Evolutionary conservation across 1,140 invertebrate species (phyloP).

Genomic region (Lucilia cuprina): DNA sequence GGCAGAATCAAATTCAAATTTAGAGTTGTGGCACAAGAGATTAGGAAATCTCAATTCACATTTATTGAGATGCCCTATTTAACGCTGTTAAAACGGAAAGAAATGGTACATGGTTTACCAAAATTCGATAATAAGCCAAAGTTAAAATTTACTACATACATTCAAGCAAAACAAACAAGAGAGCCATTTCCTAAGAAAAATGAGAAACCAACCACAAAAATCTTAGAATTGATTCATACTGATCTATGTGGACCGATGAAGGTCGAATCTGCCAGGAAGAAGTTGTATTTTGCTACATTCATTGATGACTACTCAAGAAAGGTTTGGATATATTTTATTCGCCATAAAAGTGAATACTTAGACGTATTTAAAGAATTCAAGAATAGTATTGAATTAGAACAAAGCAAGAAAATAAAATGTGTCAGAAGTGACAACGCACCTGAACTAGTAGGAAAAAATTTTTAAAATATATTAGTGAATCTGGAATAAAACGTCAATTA

Average conservation of each 20-base stretch:
- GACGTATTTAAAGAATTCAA: constrained; percentile 32
- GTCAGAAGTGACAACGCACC: constrained; percentile 54
- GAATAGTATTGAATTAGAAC: constrained; percentile 43
- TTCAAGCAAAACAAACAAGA: background rate
- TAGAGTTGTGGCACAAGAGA: background rate
- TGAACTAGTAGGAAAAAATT: constrained; percentile 51
- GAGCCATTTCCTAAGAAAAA: background rate
- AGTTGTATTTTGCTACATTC: constrained; percentile 57
- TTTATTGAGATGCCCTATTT: too few species aligned
- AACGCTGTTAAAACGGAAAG: background rate
- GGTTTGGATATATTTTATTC: constrained; percentile 53
- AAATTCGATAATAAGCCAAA: background rate
- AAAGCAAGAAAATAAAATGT: constrained; percentile 44
- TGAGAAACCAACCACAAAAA: constrained; percentile 40
- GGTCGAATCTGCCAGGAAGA: constrained; percentile 46
- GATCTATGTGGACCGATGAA: constrained; percentile 53
- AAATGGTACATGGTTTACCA: background rate
- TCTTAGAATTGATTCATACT: too few species aligned
- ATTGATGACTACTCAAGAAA: constrained; percentile 59
- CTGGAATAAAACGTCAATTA: constrained; percentile 41
- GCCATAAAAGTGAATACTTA: constrained; percentile 43
- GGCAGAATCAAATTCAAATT: background rate
- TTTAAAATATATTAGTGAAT: constrained; percentile 24
- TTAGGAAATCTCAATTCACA: constrained; percentile 11
- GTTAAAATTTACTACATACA: background rate